These are phyloP conservation scores for Mobula birostris DNA, from an alignment of 2,113 vertebrate genomes.

Conservation along the genomic window DNA sequence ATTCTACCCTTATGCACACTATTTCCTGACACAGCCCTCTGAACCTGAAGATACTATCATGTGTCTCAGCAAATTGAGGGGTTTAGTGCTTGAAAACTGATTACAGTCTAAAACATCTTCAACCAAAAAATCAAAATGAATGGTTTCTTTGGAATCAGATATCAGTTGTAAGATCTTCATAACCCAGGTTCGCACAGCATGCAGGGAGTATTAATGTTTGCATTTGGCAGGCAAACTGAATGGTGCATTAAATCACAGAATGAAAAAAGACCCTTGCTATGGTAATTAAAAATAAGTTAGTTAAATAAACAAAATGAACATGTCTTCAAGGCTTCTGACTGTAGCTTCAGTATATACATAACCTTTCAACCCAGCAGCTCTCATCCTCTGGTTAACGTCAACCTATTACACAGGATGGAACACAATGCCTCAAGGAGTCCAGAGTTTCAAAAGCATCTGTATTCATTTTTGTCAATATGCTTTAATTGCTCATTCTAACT, in stretches of 20 bases:
- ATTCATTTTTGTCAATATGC: conserved; percentile 25
- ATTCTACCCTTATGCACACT: neutral
- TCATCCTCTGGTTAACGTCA: neutral
- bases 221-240: neutral
- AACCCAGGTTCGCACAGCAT: neutral
- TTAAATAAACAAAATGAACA: conserved; percentile 12
- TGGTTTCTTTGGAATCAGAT: neutral
- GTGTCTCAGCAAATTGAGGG: neutral
- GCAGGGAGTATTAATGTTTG: neutral
- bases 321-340: neutral
- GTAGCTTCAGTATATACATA: conserved; percentile 19
- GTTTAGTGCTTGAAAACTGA: neutral
- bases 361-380: conserved; percentile 31
- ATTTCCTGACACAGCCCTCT: conserved; percentile 21
- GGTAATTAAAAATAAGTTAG: conserved; percentile 27
- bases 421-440: neutral
- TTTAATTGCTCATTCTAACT: neutral
- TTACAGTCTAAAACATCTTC: neutral
- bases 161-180: neutral
- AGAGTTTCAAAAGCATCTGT: conserved; percentile 21
- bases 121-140: neutral
- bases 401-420: conserved; percentile 28
- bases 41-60: neutral
- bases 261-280: neutral
- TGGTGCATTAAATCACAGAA: neutral